phyloP scores from a whole-genome alignment of 2,113 vertebrate species.

The Pseudonaja textilis region DNA sequence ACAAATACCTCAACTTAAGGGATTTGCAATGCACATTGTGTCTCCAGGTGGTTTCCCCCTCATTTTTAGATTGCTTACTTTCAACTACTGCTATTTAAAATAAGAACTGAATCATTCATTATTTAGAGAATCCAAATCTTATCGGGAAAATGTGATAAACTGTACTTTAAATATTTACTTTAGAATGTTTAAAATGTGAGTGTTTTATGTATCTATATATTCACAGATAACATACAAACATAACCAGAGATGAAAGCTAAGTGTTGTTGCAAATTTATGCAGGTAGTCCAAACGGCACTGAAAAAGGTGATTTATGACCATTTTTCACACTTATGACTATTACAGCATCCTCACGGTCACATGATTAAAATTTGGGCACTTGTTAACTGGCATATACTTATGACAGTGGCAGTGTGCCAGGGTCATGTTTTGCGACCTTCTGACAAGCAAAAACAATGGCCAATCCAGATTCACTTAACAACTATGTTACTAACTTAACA shows the following conservation, averaged over 20 bases:
- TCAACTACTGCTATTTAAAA: not conserved
- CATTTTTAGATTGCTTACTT: not conserved
- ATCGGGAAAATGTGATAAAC: not conserved
- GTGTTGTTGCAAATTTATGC: not conserved
- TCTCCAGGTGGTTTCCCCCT: not conserved
- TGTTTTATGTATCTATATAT: not conserved
- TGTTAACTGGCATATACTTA: not conserved
- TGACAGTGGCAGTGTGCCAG: not conserved
- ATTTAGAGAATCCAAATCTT: not conserved
- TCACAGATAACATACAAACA: not conserved
- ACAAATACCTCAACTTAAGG: not conserved
- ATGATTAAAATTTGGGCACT: not conserved
- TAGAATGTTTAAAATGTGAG: not conserved
- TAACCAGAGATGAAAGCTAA: not conserved
- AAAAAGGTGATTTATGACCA: not conserved
- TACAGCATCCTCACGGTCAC: not conserved
- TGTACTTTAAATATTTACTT: not conserved
- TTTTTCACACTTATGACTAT: not conserved
- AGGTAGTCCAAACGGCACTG: not conserved
- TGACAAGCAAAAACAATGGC: no score
- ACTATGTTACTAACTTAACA: no score
- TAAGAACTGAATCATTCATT: not conserved
- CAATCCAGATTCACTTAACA: no score
- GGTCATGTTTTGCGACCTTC: no score
- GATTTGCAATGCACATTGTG: not conserved